These are phyloP conservation scores for Phymastichus coffea DNA, from an alignment of 1,140 invertebrate genomes.

Conservation along the genomic window DNA sequence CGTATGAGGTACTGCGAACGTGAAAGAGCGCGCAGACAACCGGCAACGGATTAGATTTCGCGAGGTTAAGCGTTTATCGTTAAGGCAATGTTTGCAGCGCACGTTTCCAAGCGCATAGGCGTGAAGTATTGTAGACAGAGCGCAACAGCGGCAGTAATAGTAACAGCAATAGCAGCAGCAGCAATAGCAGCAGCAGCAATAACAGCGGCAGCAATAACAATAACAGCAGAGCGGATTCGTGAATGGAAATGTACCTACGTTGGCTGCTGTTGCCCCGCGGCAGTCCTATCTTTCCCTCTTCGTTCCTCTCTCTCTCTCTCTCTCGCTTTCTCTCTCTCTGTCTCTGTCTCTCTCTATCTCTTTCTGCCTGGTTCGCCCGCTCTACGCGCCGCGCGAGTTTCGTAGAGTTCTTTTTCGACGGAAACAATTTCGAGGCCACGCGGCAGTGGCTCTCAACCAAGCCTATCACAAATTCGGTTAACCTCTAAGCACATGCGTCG, in stretches of 20 bases:
- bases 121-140: background rate
- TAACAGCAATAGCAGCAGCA: too few species aligned
- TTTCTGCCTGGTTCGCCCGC: background rate
- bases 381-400: too few species aligned
- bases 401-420: slow-evolving; percentile 37
- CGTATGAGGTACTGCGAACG: too few species aligned
- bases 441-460: slow-evolving; percentile 43
- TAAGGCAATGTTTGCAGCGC: background rate
- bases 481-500: too few species aligned
- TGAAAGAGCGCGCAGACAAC: too few species aligned
- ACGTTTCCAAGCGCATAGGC: background rate
- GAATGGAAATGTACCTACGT: slow-evolving; percentile 27
- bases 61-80: background rate
- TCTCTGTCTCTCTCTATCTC: background rate
- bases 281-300: background rate
- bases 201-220: too few species aligned
- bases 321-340: background rate
- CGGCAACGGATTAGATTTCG: slow-evolving; percentile 17
- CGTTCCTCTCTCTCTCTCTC: background rate
- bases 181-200: too few species aligned
- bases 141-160: too few species aligned
- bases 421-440: slow-evolving; percentile 45
- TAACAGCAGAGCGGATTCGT: slow-evolving; percentile 5
- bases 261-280: too few species aligned
- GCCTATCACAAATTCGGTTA: slow-evolving; percentile 12